phyloP scores from a whole-genome alignment of 2,113 vertebrate species.

The Eidolon helvum region DNA sequence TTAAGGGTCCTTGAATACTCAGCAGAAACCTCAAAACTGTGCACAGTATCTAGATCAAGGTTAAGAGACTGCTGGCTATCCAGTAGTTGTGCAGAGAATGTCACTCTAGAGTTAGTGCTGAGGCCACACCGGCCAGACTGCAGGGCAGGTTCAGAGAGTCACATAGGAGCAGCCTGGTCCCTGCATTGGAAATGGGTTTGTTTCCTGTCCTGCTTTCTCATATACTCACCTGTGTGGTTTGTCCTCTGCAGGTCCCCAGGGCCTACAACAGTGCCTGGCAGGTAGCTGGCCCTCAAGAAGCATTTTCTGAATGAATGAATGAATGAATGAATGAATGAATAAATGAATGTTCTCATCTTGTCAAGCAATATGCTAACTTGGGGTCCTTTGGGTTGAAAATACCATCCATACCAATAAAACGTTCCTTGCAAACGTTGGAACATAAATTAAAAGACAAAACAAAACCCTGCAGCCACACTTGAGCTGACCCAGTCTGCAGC shows the following conservation, averaged over 20 bases:
- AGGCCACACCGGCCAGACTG: accelerated
- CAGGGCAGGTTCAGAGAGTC: not conserved
- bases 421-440: not conserved
- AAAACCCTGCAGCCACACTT: not conserved
- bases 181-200: accelerated
- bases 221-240: accelerated
- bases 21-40: not conserved
- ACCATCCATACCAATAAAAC: no score
- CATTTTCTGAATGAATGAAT: not conserved
- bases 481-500: accelerated
- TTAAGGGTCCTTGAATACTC: accelerated
- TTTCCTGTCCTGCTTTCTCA: accelerated
- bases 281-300: not conserved
- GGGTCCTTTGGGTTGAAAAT: not conserved
- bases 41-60: not conserved
- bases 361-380: no score
- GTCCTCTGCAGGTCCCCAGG: not conserved
- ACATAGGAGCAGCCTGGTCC: accelerated
- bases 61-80: accelerated
- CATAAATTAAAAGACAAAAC: not conserved
- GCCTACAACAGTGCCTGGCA: not conserved
- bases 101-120: not conserved
- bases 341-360: not conserved
- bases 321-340: not conserved
- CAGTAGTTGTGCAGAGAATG: accelerated